These are phyloP conservation scores for Drosophila anomelani DNA, from an alignment of 2,888 invertebrate species.

Conservation along the genomic window DNA sequence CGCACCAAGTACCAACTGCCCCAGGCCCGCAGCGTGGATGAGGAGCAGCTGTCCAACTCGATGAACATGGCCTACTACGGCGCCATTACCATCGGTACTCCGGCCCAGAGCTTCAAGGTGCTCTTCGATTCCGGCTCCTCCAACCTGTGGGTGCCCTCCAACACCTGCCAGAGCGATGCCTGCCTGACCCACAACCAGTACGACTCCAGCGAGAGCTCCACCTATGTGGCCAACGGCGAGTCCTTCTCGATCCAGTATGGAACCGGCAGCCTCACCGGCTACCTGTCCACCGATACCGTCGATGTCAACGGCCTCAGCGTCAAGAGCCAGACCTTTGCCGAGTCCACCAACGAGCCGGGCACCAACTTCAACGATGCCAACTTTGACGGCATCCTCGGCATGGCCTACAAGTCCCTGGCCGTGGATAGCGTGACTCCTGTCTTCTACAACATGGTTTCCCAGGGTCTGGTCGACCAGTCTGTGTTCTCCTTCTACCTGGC, in stretches of 20 bases:
- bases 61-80: conserved; percentile 98
- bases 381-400: conserved; percentile 98
- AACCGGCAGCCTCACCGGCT: conserved; percentile 97
- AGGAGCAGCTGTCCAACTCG: conserved; percentile 90
- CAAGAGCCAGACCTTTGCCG: conserved; percentile 95
- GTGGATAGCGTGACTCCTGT: conserved; percentile 95
- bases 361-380: conserved; percentile 97
- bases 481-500: conserved; percentile 97
- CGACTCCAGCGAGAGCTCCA: conserved; percentile 91
- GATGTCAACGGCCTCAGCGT: conserved; percentile 88
- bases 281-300: conserved; percentile 95
- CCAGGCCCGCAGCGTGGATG: conserved; percentile 39
- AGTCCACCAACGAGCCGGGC: conserved; percentile 96
- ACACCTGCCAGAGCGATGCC: conserved; percentile 95
- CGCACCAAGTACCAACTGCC: conserved; percentile 65
- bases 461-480: conserved; percentile 88
- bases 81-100: conserved; percentile 95
- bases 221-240: conserved; percentile 94
- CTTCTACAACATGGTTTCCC: conserved; percentile 95
- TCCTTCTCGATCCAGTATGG: conserved; percentile 96
- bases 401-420: conserved; percentile 94
- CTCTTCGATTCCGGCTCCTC: conserved; percentile 99
- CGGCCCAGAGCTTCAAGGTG: conserved; percentile 95
- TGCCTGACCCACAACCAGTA: conserved; percentile 98
- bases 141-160: conserved; percentile 99